phyloP scores from a whole-genome alignment of 2,113 vertebrate species.

The Ageneiosus marmoratus region DNA sequence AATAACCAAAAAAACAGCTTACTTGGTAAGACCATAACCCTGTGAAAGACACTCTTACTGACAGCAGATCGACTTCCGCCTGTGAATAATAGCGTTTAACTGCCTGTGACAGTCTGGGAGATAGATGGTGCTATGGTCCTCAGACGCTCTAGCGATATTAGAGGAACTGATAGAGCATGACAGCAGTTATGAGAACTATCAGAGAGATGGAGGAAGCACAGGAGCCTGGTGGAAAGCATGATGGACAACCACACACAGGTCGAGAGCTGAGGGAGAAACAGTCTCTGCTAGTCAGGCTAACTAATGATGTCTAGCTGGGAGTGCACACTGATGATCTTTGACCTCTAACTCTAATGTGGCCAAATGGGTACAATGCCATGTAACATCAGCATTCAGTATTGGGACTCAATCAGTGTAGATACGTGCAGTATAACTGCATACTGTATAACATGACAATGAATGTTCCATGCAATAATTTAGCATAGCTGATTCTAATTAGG shows the following conservation, averaged over 20 bases:
- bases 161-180: slow-evolving; percentile 65
- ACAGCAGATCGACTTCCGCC: slow-evolving; percentile 1
- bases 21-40: slow-evolving; percentile 9
- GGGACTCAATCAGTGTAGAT: neutral
- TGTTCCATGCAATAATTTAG: neutral
- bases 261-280: slow-evolving; percentile 47
- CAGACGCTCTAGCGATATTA: slow-evolving; percentile 60
- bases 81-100: slow-evolving; percentile 55
- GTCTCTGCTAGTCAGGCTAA: slow-evolving; percentile 40
- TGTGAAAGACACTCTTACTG: slow-evolving; percentile 34
- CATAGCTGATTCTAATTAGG: neutral
- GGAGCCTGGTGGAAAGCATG: slow-evolving; percentile 48
- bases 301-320: slow-evolving; percentile 44
- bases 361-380: neutral
- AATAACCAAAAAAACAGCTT: neutral
- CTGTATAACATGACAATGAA: neutral
- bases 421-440: neutral
- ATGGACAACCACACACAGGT: slow-evolving; percentile 52
- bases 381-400: neutral
- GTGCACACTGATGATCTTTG: slow-evolving; percentile 35
- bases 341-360: slow-evolving; percentile 21
- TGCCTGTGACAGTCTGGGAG: slow-evolving; percentile 54
- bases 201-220: slow-evolving; percentile 53
- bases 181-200: slow-evolving; percentile 69
- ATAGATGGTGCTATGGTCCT: slow-evolving; percentile 57